Base-by-base conservation (phyloP, 2,113 vertebrate species). In the Lepisosteus osseus region DNA sequence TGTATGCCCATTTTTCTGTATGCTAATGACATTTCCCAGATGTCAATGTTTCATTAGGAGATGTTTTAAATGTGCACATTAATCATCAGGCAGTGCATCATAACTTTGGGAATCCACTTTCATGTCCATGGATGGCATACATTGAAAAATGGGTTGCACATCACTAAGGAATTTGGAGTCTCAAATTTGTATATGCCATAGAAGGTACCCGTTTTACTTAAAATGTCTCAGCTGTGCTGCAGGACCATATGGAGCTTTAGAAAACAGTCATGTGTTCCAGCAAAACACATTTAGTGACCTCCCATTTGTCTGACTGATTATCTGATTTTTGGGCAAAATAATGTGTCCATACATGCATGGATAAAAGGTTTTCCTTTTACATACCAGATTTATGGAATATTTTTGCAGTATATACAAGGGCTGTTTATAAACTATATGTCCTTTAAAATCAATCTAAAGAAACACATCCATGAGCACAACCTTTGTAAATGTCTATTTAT, bases 171-270 rank as follows among this genome's bases (percentile, higher is more conserved):
- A 43, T 65, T 63, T 65, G 41, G 5, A 13, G 13, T 65, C 13
- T 44, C 41, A 3, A 65, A 54, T n/a, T 13, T 41, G 43, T 64
- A 14, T 42, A 9, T 2, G 29, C 29, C 2, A 29, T 41, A 61
- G 11, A 61, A 14, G 15, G 61, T 51, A 9, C 71, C 11, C n/a
- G 4, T 17, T 61, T 45, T 66, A 73, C 59, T 68, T 67, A 67
- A 67, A 68, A 73, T 67, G 15, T 41, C 42, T 47, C n/a, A 15
- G 42, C 14, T 15, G 43, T 55, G 51, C 70, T 72, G 51, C 5
- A 7, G 41, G 55, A 40, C 40, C 3, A 6, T 7, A n/a, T n/a
- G 44, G 47, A 54, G 51, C 51, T 67, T 54, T 45, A 14, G 45
- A 47, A 12, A 15, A 14, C 7, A 14, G 64, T 61, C 55, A 67